A percentile compares a stretch with the other conserved stretches of the same genome.
Evolutionary conservation across 2,797 vertebrate species (phyloP).

Genomic region (Ctenosaura bakeri): DNA sequence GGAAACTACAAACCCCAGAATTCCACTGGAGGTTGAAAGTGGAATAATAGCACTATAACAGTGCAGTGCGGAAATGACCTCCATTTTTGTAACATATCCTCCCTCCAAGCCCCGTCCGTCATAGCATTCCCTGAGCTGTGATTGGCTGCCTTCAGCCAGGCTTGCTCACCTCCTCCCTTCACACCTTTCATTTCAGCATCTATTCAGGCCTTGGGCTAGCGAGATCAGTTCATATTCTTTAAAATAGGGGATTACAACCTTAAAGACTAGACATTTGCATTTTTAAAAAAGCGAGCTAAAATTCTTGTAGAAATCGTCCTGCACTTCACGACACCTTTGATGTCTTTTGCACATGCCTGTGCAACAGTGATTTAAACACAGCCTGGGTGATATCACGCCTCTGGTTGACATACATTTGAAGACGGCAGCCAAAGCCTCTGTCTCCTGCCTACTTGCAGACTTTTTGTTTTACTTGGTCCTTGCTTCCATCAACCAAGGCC

Average conservation of each 20-base stretch:
- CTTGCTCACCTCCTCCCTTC: too few relatives aligned
- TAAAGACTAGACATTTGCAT: background rate
- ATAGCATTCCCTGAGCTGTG: too few relatives aligned
- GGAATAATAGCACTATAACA: too few relatives aligned
- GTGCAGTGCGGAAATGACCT: too few relatives aligned
- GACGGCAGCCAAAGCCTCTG: constrained; percentile 48
- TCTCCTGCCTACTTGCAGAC: constrained; percentile 48
- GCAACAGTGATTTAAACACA: background rate
- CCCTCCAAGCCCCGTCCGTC: too few relatives aligned
- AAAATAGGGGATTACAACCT: background rate
- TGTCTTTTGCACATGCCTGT: background rate
- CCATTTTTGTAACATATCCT: too few relatives aligned
- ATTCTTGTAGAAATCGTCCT: background rate
- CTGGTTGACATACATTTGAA: background rate
- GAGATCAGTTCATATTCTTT: background rate
- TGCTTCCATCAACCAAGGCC: constrained; percentile 34
- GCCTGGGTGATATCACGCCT: background rate
- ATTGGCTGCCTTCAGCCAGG: too few relatives aligned
- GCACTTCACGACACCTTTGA: background rate
- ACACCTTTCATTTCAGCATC: too few relatives aligned
- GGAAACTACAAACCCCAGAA: too few relatives aligned
- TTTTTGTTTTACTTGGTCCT: constrained; percentile 57
- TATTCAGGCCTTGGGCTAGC: too few relatives aligned
- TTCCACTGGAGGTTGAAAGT: too few relatives aligned
- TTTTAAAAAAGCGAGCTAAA: background rate